These are phyloP conservation scores for Ornithoptera alexandrae DNA, from an alignment of 2,888 invertebrate genomes.

Conservation along the genomic window DNA sequence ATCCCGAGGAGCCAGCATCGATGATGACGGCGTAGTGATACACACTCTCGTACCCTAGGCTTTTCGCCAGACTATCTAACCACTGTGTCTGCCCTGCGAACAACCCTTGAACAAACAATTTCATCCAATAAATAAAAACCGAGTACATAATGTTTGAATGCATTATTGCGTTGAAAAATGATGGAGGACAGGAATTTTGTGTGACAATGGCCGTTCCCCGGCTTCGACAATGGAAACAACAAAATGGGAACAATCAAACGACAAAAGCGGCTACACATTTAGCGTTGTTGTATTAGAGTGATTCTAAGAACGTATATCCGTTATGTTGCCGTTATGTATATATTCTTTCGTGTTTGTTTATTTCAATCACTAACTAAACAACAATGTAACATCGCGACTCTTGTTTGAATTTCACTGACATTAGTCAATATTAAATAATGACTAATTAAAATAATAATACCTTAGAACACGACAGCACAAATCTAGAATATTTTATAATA, in stretches of 20 bases:
- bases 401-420: background rate
- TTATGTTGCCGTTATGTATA: slow-evolving; percentile 1
- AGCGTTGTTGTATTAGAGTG: background rate
- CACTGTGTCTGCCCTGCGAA: slow-evolving; percentile 81
- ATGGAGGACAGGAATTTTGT: background rate
- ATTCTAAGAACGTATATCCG: background rate
- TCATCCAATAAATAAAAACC: background rate
- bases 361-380: slow-evolving; percentile 6
- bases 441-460: background rate
- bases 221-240: background rate
- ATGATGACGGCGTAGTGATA: slow-evolving; percentile 90
- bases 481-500: too few relatives aligned
- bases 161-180: background rate
- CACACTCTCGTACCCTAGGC: slow-evolving; percentile 82
- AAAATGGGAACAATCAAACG: background rate
- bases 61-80: slow-evolving; percentile 86
- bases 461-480: background rate
- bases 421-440: slow-evolving; percentile 7
- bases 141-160: background rate
- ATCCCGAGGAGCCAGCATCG: slow-evolving; percentile 96
- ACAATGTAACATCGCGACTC: slow-evolving; percentile 6
- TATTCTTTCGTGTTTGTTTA: slow-evolving; percentile 10
- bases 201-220: slow-evolving; percentile 1
- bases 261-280: background rate
- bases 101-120: slow-evolving; percentile 61